phyloP scores from a whole-genome alignment of 2,888 invertebrate genomes.

The Eristalis tenax region DNA sequence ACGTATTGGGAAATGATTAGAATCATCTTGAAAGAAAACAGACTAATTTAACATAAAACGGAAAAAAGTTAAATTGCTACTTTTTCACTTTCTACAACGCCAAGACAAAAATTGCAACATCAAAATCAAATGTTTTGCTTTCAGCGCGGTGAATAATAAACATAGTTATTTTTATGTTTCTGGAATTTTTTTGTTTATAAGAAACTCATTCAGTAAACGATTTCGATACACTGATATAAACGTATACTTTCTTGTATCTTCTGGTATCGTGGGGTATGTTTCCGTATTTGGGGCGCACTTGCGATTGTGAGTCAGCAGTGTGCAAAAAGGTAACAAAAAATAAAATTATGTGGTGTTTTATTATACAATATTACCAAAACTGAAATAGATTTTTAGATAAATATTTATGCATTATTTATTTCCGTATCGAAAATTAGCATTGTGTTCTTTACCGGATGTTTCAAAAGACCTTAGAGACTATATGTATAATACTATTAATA shows the following conservation, averaged over 20 bases:
- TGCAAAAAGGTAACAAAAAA: slow-evolving; percentile 64
- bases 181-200: slow-evolving; percentile 63
- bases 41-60: slow-evolving; percentile 7
- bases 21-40: too few relatives aligned
- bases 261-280: slow-evolving; percentile 40
- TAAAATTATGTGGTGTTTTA: slow-evolving; percentile 48
- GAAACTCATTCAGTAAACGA: slow-evolving; percentile 48
- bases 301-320: slow-evolving; percentile 54
- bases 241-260: slow-evolving; percentile 48
- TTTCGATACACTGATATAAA: slow-evolving; percentile 57
- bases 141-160: slow-evolving; percentile 57
- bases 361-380: slow-evolving; percentile 44
- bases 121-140: slow-evolving; percentile 56
- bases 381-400: slow-evolving; percentile 65
- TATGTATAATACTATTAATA: too few relatives aligned
- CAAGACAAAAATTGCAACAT: slow-evolving; percentile 43
- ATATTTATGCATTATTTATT: slow-evolving; percentile 54
- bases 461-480: too few relatives aligned
- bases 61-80: slow-evolving; percentile 19
- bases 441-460: neutral
- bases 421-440: slow-evolving; percentile 23
- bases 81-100: slow-evolving; percentile 13
- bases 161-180: slow-evolving; percentile 66
- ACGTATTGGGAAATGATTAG: too few relatives aligned
- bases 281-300: slow-evolving; percentile 53